Evolutionary conservation across 2,888 invertebrate genomes (phyloP), one percentile per base, ranked within the genome.

Genomic region (Argyra leucocephala): DNA sequence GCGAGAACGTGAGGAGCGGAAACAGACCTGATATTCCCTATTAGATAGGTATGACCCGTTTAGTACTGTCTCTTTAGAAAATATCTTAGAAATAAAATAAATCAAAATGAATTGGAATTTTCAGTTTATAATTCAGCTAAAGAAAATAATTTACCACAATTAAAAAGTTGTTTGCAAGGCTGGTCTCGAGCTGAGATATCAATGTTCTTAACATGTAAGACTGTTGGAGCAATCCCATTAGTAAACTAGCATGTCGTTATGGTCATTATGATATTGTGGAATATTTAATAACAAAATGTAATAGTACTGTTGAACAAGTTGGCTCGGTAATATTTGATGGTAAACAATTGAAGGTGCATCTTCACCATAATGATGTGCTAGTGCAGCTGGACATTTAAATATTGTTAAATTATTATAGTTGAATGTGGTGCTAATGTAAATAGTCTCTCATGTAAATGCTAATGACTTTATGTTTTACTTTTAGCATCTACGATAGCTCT

Each of bases 341-440:
- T 9, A 98, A 79, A 93, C 93, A 70, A 96, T 98, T 77, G 95
- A 96, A 78, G 95, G 92, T 70, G 96, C 96, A 1, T 95, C 96
- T n/a, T n/a, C n/a, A 18, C 95, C 97, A 0, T 81, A 98, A 61
- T 98, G 97, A 97, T 96, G 96, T 80, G 97, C 97, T 22, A 93
- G 96, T 1, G 98, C 97, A 1, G 96, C 96, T 0, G 97, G 98
- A 37, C 93, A 96, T 81, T 78, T 93, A 71, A 85, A 88, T 63
- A 87, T 96, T 69, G 96, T 96, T 24, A 87, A 88, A 77, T 84
- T 93, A 75, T 82, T 97, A n/a, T n/a, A 71, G 88, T 96, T 60
- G 86, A 86, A 71, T 88, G 89, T 68, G 91, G 91, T 62, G 96
- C 96, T 64, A 88, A 90, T 75, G 93, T 98, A 65, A 97, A 98